Percentiles rank a stretch among this genome's conserved stretches.
These are phyloP conservation scores for Psilanteris sp. DNA, from an alignment of 1,140 invertebrate species.

Conservation along the genomic window DNA sequence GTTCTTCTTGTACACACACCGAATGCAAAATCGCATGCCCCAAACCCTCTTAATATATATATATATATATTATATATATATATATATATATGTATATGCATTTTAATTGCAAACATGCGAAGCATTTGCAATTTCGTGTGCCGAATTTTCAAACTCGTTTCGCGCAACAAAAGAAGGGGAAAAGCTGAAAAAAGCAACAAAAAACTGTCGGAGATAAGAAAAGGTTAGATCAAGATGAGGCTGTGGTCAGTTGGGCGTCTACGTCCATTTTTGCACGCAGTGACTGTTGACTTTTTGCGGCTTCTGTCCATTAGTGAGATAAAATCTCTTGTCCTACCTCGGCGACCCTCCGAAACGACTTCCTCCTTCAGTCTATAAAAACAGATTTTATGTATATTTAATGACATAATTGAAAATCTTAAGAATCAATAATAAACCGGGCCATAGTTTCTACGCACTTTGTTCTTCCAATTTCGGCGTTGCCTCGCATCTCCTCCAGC, in stretches of 20 bases:
- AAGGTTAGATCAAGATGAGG: constrained; percentile 44
- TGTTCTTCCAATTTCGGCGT: background rate
- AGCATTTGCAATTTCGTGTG: background rate
- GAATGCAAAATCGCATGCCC: too few species aligned
- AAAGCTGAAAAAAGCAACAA: constrained; percentile 7
- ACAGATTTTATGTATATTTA: constrained; percentile 55
- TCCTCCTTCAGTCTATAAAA: constrained; percentile 41
- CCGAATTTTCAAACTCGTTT: constrained; percentile 5
- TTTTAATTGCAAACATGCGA: too few species aligned
- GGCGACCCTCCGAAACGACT: constrained; percentile 52
- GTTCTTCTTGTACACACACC: too few species aligned
- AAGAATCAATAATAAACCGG: constrained; percentile 35
- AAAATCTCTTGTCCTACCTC: constrained; percentile 67
- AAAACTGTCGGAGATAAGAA: constrained; percentile 49
- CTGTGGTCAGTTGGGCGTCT: constrained; percentile 55
- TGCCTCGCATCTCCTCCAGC: background rate
- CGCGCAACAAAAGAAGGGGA: constrained; percentile 10
- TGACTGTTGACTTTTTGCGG: constrained; percentile 73
- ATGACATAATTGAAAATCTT: constrained; percentile 50
- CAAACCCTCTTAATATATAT: too few species aligned
- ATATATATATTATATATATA: too few species aligned
- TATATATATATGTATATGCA: too few species aligned
- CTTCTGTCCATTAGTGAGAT: constrained; percentile 77
- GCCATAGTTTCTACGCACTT: constrained; percentile 9
- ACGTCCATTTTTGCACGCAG: constrained; percentile 60